Base-by-base conservation (phyloP, 1,140 invertebrate species). In the Euura lappo region DNA sequence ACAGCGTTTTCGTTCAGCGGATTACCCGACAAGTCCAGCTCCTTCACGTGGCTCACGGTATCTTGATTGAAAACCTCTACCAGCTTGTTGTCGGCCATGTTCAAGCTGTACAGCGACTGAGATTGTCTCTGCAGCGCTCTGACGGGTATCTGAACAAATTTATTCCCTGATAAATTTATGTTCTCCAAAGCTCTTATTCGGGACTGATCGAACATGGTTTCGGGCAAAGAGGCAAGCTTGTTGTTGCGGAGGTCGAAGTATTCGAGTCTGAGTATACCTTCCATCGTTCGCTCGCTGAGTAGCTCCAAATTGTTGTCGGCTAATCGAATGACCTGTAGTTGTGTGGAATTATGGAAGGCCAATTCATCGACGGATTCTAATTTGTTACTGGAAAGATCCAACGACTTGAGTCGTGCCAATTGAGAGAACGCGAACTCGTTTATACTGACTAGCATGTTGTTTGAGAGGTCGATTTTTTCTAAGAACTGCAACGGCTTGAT, bases 261-360 rank as follows among this genome's bases (percentile, higher is more conserved):
- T 80, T 96, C 91, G 70, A 97, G 81, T 51, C 95, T 89, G 45
- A 93, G 89, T 42, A 97, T 80, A 43, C 95, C 95, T 83, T 96
- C 93, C 85, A 98, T 95, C 2, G 93, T 92, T 77, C 94, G 89
- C 71, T 95, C 94, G 2, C 92, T 93, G 6, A 98, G 83, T 44
- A 91, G 87, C 77, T 95, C 93, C 11, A 98, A 86, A 72, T 90
- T 90, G 83, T 98, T 98, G 44, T 85, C 76, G 1, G 93, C 91
- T 60, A 98, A 86, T 85, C 97, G 93, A 44, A 98, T 81, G 10
- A 91, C 80, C 82, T 97, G 96, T 71, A 97, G 88, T 85, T 96
- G 95, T 0, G 95, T 93, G 0, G 96, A 97, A 82, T 97, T 97
- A 77, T 96, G 93, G 83, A 97, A 97, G 1, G 95, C 93, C 87